phyloP scores from a whole-genome alignment of 2,888 invertebrate species.

The Calliopum simillimum region DNA sequence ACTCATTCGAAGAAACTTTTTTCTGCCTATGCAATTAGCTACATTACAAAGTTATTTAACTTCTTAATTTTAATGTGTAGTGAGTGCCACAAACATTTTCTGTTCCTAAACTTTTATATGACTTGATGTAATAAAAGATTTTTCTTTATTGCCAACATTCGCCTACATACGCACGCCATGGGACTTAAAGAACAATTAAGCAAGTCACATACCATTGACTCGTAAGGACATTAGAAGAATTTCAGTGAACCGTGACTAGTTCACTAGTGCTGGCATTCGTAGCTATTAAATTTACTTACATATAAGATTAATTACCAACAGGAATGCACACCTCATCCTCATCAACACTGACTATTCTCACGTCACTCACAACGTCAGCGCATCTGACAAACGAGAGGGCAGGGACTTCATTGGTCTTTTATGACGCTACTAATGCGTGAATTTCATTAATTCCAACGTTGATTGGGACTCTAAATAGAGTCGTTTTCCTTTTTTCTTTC shows the following conservation, averaged over 20 bases:
- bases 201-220: too few species aligned
- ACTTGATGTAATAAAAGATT: too few species aligned
- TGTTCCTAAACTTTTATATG: too few species aligned
- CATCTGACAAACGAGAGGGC: not conserved
- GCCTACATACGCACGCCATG: too few species aligned
- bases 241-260: conserved; percentile 12
- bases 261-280: conserved; percentile 9
- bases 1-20: too few species aligned
- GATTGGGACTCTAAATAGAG: not conserved
- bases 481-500: not conserved
- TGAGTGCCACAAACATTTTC: too few species aligned
- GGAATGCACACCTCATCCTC: not conserved
- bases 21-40: too few species aligned
- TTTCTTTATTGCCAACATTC: too few species aligned
- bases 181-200: too few species aligned
- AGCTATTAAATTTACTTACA: conserved; percentile 27
- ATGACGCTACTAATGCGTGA: conserved; percentile 4
- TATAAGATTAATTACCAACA: conserved; percentile 27
- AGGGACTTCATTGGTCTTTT: not conserved
- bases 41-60: too few species aligned
- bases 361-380: too few species aligned
- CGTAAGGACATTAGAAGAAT: not conserved
- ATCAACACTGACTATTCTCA: not conserved
- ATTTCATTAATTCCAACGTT: not conserved
- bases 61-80: too few species aligned